Percentiles rank a stretch among this genome's conserved stretches.
phyloP scores from a whole-genome alignment of 2,113 vertebrate genomes.

The Ophthalmolycus amberensis region DNA sequence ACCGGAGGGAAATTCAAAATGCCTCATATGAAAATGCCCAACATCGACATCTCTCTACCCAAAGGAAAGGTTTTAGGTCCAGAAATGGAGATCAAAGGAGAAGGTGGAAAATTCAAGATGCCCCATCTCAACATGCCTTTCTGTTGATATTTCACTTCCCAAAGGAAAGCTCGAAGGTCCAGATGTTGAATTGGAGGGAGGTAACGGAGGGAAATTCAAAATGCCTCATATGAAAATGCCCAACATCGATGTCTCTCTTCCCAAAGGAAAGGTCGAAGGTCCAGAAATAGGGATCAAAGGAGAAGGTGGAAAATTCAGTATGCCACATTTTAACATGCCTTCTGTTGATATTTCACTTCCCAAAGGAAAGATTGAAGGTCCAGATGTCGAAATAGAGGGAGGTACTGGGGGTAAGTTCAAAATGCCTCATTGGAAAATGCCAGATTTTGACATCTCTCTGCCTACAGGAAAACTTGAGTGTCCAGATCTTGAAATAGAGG shows the following conservation, averaged over 20 bases:
- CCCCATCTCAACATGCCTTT: neutral
- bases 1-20: conserved; percentile 53
- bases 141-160: conserved; percentile 66
- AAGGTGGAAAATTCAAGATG: neutral
- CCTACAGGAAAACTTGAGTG: conserved; percentile 31
- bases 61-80: conserved; percentile 55
- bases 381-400: conserved; percentile 6
- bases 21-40: conserved; percentile 66
- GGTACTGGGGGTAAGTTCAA: neutral
- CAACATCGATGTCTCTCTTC: neutral
- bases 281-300: neutral
- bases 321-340: neutral
- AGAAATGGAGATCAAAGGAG: conserved; percentile 26
- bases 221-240: neutral
- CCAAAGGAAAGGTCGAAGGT: neutral
- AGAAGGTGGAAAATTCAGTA: neutral
- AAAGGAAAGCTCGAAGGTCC: conserved; percentile 48
- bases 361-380: neutral
- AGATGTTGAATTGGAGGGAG: conserved; percentile 13
- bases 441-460: conserved; percentile 65
- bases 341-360: rapidly evolving
- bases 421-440: conserved; percentile 39
- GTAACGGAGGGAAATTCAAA: conserved; percentile 27
- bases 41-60: conserved; percentile 37
- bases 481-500: conserved; percentile 39